Evolutionary conservation across 2,888 invertebrate species (phyloP), one percentile per base, ranked within the genome.

Genomic region (Chrysomela aeneicollis): DNA sequence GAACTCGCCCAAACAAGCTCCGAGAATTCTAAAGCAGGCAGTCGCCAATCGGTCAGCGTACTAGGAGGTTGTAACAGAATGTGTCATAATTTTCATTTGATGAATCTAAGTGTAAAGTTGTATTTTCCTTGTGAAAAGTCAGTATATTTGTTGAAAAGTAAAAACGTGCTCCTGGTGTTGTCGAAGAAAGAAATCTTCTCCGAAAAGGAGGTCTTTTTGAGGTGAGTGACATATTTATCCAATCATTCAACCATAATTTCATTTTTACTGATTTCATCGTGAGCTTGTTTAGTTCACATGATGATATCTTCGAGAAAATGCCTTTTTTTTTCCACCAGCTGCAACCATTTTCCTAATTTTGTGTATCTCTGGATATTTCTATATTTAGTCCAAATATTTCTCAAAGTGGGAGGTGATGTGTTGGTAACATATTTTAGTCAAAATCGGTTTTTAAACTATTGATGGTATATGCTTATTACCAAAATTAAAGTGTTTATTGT

Each of bases 1-100:
- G 80, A 80, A 79, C 79, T 80, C 79, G 78, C 76, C 83, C 82
- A 83, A 83, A 83, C 82, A 83, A 83, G 83, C 83, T 82, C 80
- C 79, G 77, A 78, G 80, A 81, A 81, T 81, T 79, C 78, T 77
- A 65, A 73, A 78, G 78, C 80, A 79, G 81, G 78, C 82, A 82
- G 82, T 83, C 82, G 81, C 80, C 79, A 82, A 81, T 82, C 82
- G 82, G 81, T 82, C 79, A 79, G 76, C 78, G 81, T 77, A 75
- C 76, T 74, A 79, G 77, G 76, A 79, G 79, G 82, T 82, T 80
- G 77, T 77, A 79, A 79, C 82, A 83, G 81, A 82, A 83, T 83
- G 83, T 82, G 79, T 83, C 82, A 82, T 74, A 82, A 78, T 82
- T 82, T 82, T 78, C 79, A 74, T 78, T 80, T 81, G 76, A 76